Evolutionary conservation across 1,140 invertebrate species (phyloP).

Genomic region (Lerema accius): DNA sequence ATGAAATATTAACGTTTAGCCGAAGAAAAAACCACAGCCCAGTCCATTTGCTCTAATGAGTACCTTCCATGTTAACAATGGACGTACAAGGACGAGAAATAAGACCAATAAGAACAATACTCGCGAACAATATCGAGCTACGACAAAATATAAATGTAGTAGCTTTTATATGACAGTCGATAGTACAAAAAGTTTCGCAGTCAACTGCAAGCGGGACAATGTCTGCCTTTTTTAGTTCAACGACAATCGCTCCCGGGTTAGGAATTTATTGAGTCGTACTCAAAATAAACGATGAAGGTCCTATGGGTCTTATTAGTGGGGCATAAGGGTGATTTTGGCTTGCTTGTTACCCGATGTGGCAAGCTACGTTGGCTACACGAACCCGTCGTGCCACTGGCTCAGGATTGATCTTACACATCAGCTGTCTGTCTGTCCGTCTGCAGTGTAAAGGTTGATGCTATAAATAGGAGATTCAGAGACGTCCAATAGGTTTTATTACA

Average conservation of each 20-base stretch:
- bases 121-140: slow-evolving; percentile 35
- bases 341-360: not conserved
- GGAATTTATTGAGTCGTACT: slow-evolving; percentile 76
- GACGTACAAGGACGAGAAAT: slow-evolving; percentile 20
- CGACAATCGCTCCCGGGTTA: slow-evolving; percentile 68
- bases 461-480: slow-evolving; percentile 26
- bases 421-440: slow-evolving; percentile 62
- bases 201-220: slow-evolving; percentile 49
- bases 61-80: slow-evolving; percentile 27
- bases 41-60: slow-evolving; percentile 16
- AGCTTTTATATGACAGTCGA: slow-evolving; percentile 44
- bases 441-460: slow-evolving; percentile 46
- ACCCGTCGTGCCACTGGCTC: slow-evolving; percentile 53
- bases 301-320: not conserved
- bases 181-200: slow-evolving; percentile 44
- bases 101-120: slow-evolving; percentile 42
- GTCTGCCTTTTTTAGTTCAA: slow-evolving; percentile 67
- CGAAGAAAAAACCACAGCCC: not conserved
- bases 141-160: slow-evolving; percentile 27
- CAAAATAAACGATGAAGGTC: slow-evolving; percentile 45
- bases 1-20: slow-evolving; percentile 1
- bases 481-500: slow-evolving; percentile 9
- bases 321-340: slow-evolving; percentile 15
- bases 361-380: slow-evolving; percentile 41
- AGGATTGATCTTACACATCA: slow-evolving; percentile 74